Percentiles rank a stretch among this genome's conserved stretches.
Evolutionary conservation across 2,113 vertebrate genomes (phyloP).

Genomic region (Scomber scombrus): DNA sequence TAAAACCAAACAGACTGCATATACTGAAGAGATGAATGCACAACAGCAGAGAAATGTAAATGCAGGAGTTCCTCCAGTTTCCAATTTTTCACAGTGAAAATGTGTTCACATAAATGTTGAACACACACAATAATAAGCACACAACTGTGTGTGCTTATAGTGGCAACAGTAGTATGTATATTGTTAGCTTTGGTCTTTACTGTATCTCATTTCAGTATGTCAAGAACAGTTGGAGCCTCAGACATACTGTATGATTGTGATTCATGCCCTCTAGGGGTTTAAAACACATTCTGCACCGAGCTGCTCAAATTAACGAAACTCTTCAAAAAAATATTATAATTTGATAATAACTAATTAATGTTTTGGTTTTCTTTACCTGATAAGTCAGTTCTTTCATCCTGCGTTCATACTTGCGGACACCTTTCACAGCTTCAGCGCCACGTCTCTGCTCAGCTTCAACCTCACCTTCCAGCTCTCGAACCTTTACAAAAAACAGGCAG

Average conservation of each 20-base stretch:
- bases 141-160: conserved; percentile 9
- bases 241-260: conserved; percentile 33
- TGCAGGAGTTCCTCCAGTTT: not conserved
- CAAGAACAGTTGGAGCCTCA: not conserved
- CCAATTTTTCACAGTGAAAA: conserved; percentile 29
- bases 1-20: not conserved
- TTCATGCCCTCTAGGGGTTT: conserved; percentile 69
- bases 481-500: conserved; percentile 59
- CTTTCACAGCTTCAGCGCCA: conserved; percentile 79
- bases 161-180: not conserved
- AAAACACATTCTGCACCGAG: conserved; percentile 23
- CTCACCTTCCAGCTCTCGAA: conserved; percentile 79
- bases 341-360: not conserved
- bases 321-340: not conserved
- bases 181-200: conserved; percentile 29
- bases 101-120: conserved; percentile 14
- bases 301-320: not conserved
- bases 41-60: not conserved
- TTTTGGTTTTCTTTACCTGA: conserved; percentile 70
- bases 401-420: conserved; percentile 82
- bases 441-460: conserved; percentile 79
- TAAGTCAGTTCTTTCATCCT: conserved; percentile 83
- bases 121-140: conserved; percentile 1
- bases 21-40: not conserved
- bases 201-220: not conserved